These are phyloP conservation scores for Lepidothrix coronata DNA, from an alignment of 2,113 vertebrate genomes.

Conservation along the genomic window DNA sequence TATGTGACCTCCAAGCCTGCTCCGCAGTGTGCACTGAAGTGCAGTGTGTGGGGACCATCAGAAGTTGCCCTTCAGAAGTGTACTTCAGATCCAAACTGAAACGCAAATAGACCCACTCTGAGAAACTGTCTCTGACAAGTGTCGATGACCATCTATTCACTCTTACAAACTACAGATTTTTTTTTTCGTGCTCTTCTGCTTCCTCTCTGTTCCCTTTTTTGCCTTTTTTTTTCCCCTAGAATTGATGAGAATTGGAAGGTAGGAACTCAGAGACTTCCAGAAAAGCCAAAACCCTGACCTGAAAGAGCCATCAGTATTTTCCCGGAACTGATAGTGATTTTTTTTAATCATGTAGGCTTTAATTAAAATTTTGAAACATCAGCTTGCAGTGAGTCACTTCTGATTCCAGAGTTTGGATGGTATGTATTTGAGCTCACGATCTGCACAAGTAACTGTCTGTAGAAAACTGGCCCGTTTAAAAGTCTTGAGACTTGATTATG, in stretches of 20 bases:
- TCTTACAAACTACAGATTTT: not conserved
- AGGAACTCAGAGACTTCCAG: not conserved
- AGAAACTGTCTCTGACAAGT: not conserved
- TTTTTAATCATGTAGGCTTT: not conserved
- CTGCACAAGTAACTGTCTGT: not conserved
- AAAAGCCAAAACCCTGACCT: not conserved
- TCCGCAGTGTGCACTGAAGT: not conserved
- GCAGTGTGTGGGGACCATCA: not conserved
- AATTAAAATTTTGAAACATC: not conserved
- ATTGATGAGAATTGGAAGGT: not conserved
- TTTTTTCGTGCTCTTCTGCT: rapidly evolving
- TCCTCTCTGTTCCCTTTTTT: not conserved
- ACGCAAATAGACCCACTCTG: not conserved
- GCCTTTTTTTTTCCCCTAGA: not conserved
- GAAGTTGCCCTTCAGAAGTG: not conserved
- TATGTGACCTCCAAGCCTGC: not conserved
- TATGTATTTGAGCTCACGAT: not conserved
- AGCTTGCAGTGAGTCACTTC: not conserved
- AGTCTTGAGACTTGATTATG: not conserved
- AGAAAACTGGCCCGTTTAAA: not conserved
- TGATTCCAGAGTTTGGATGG: not conserved
- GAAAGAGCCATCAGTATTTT: not conserved
- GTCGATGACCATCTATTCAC: not conserved
- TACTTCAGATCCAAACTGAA: not conserved
- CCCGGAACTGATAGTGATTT: not conserved